Evolutionary conservation across 2,888 invertebrate genomes (phyloP).

Genomic region (Cerceris rybyensis): DNA sequence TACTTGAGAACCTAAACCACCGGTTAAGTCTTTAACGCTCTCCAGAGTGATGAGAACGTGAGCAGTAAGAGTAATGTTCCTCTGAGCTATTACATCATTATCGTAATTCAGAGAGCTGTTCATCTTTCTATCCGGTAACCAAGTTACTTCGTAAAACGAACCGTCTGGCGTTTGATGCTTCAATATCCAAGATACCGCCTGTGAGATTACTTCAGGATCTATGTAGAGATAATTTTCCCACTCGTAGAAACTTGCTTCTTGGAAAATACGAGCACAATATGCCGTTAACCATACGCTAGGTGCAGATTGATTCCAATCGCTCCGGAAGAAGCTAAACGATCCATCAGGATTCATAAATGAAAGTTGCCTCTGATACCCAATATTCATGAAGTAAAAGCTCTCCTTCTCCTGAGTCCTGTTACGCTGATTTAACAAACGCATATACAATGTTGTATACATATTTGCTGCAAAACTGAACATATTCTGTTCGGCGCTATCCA

Average conservation of each 20-base stretch:
- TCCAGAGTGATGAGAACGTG: conserved; percentile 95
- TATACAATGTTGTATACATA: conserved; percentile 94
- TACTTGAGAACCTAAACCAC: conserved; percentile 89
- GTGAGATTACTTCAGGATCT: conserved; percentile 92
- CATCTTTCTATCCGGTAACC: conserved; percentile 94
- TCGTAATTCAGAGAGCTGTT: conserved; percentile 87
- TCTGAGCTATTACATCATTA: conserved; percentile 84
- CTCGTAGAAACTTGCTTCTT: conserved; percentile 96
- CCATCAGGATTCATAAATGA: conserved; percentile 96
- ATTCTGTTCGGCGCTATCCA: conserved; percentile 97
- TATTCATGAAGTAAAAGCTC: conserved; percentile 94
- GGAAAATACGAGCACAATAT: conserved; percentile 93
- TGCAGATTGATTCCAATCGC: conserved; percentile 95
- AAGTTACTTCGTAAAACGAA: conserved; percentile 94
- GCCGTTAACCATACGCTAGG: conserved; percentile 97
- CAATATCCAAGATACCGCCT: conserved; percentile 93
- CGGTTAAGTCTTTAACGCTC: conserved; percentile 90
- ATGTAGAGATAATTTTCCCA: conserved; percentile 98
- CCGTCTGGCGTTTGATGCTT: conserved; percentile 93
- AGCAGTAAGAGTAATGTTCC: conserved; percentile 95
- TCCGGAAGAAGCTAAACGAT: conserved; percentile 94
- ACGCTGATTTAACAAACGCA: conserved; percentile 94
- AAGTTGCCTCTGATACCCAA: conserved; percentile 93
- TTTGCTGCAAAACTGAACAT: conserved; percentile 98
- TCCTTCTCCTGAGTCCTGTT: conserved; percentile 90